A percentile compares a stretch with the other conserved stretches of the same genome.
phyloP scores from a whole-genome alignment of 2,888 invertebrate species.

The Esperia sulphurella region DNA sequence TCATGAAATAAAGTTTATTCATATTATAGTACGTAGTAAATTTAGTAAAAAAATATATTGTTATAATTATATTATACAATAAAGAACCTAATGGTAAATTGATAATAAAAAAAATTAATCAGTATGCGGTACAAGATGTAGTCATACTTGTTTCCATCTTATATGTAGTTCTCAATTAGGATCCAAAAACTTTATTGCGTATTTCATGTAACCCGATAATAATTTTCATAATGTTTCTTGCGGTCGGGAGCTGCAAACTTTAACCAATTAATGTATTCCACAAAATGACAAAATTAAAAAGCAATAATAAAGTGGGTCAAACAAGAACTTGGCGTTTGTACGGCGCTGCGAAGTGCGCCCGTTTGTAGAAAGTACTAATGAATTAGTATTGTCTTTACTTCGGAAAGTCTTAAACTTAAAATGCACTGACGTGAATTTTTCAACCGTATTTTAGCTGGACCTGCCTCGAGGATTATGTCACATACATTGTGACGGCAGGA shows the following conservation, averaged over 20 bases:
- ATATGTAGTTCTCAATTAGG: conserved; percentile 46
- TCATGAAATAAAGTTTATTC: too few relatives aligned
- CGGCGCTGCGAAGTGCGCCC: not conserved
- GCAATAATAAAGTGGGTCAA: conserved; percentile 37
- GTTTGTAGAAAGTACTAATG: not conserved
- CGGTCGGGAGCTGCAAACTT: conserved; percentile 42
- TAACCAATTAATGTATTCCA: conserved; percentile 41
- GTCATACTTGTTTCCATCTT: too few relatives aligned
- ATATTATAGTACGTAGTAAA: too few relatives aligned
- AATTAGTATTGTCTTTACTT: conserved; percentile 2
- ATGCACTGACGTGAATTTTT: too few relatives aligned
- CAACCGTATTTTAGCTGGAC: too few relatives aligned
- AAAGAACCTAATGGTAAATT: too few relatives aligned
- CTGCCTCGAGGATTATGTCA: too few relatives aligned
- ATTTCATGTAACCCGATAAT: conserved; percentile 48
- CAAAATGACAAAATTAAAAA: conserved; percentile 23
- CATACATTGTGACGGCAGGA: too few relatives aligned
- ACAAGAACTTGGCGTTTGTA: conserved; percentile 18
- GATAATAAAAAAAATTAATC: too few relatives aligned
- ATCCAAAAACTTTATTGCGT: conserved; percentile 50
- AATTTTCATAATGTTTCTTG: conserved; percentile 50
- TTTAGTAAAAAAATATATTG: too few relatives aligned
- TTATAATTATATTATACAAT: too few relatives aligned
- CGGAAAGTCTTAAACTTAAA: not conserved
- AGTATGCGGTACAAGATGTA: too few relatives aligned